Conservation (phyloP, 2,797 vertebrate genomes). For the Coranthus polyacanthus region DNA sequence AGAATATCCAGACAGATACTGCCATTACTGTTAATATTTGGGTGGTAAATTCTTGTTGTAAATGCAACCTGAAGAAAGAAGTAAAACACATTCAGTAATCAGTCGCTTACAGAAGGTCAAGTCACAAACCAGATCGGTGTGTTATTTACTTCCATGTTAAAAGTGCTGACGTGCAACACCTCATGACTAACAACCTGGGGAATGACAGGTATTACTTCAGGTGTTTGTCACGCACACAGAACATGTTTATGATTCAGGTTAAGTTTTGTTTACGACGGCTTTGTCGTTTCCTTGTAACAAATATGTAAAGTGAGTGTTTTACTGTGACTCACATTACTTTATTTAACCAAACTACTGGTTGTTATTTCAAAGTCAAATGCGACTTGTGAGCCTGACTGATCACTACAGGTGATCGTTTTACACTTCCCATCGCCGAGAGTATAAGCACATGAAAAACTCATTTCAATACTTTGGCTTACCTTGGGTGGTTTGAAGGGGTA, state of each 20-base stretch:
- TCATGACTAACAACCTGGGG: conserved; percentile 10
- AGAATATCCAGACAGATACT: conserved; percentile 91
- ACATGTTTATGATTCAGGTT: background rate
- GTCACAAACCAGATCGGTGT: background rate
- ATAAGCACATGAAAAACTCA: background rate
- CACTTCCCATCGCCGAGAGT: too few relatives aligned
- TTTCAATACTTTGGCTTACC: conserved; percentile 61
- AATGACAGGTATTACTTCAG: conserved; percentile 38
- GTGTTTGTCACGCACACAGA: conserved; percentile 7
- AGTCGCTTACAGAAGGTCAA: conserved; percentile 57
- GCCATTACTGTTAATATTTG: conserved; percentile 88
- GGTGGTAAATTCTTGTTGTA: conserved; percentile 93
- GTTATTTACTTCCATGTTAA: too few relatives aligned
- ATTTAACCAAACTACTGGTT: too few relatives aligned
- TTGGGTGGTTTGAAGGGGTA: conserved; percentile 91
- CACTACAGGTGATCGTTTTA: too few relatives aligned
- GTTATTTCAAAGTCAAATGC: too few relatives aligned
- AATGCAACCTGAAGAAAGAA: conserved; percentile 88
- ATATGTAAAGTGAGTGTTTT: too few relatives aligned
- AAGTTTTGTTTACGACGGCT: background rate
- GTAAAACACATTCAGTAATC: conserved; percentile 33
- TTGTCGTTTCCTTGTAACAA: background rate
- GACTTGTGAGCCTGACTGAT: too few relatives aligned
- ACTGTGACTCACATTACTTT: too few relatives aligned
- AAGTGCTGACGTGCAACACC: background rate